Evolutionary conservation across 1,140 invertebrate genomes (phyloP).

Genomic region (Stratiolaelaps scimitus): DNA sequence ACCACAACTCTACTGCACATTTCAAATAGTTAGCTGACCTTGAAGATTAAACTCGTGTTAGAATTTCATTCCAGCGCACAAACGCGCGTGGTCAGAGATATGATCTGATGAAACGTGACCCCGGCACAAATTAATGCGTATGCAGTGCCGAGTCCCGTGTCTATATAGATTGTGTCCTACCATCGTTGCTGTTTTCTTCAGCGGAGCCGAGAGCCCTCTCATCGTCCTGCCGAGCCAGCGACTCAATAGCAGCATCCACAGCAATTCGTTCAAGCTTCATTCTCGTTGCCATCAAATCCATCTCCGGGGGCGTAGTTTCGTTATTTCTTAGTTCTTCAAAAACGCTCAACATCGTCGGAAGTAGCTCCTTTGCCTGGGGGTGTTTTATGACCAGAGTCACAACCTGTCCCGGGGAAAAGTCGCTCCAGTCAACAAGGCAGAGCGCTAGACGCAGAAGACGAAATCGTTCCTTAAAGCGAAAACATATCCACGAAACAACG

Average conservation of each 20-base stretch:
- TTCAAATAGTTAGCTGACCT: no score
- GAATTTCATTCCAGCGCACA: no score
- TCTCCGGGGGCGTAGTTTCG: not conserved
- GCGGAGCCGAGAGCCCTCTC: no score
- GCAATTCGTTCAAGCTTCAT: slow-evolving; percentile 12
- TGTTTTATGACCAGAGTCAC: not conserved
- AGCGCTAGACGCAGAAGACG: not conserved
- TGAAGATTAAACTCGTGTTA: no score
- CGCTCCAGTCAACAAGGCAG: not conserved
- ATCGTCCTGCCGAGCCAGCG: no score
- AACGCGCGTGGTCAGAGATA: no score
- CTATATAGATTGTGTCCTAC: no score
- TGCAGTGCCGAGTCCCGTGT: no score
- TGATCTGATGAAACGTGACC: no score
- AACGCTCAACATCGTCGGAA: not conserved
- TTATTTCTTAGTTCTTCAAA: slow-evolving; percentile 23
- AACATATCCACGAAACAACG: not conserved
- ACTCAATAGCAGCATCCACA: not conserved
- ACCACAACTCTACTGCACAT: no score
- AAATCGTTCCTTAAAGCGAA: slow-evolving; percentile 4
- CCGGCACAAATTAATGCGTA: no score
- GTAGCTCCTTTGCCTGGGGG: slow-evolving; percentile 5
- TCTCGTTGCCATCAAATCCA: not conserved
- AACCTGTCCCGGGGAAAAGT: not conserved
- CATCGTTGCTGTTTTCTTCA: no score